Base-by-base conservation (phyloP, 2,888 invertebrate genomes). In the Caenorhabditis doughertyi region DNA sequence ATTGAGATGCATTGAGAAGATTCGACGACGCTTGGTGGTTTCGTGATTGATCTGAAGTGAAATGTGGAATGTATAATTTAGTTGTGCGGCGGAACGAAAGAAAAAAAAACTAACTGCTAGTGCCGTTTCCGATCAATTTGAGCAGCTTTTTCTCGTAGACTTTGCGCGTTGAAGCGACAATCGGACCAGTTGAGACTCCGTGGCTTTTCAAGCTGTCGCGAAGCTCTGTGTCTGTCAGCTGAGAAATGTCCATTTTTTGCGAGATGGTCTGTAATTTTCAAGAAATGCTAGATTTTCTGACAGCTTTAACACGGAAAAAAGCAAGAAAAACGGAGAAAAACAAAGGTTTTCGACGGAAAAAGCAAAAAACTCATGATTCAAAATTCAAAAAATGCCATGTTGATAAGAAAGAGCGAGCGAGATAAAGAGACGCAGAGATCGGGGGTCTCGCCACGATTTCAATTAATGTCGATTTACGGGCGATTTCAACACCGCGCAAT, bases 91-190 rank as follows among this genome's bases (percentile, higher is more conserved):
- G n/a, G n/a, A n/a, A n/a, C 8, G 1, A 16, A 39, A 49, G 21
- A 9, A 13, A n/a, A 9, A 13, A 13, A 42, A 21, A 44, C 62
- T 44, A 18, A 80, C 79, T 32, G 23, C 44, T 62, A 42, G 32
- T n/a, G n/a, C n/a, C n/a, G 2, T n/a, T n/a, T 55, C 32, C 55
- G 21, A 49, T 23, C 27, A 65, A 4, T 42, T 76, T 76, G 21
- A 68, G 11, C 21, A 81, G 67, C 60, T 81, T 81, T 62, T 77
- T 81, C 60, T 76, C 76, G 55, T 81, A 81, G 11, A 81, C 35
- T 25, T 53, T 60, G 18, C 81, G 71, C 0, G 76, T 81, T 39
- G 76, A 55, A 11, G 58, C 58, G n/a, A 71, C 71, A 5, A 81
- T 81, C 21, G 81, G 81, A 21, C 81, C 81, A 9, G 67, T 67